Conservation (phyloP, 2,888 invertebrate genomes). For the Cheilosia grossa region DNA sequence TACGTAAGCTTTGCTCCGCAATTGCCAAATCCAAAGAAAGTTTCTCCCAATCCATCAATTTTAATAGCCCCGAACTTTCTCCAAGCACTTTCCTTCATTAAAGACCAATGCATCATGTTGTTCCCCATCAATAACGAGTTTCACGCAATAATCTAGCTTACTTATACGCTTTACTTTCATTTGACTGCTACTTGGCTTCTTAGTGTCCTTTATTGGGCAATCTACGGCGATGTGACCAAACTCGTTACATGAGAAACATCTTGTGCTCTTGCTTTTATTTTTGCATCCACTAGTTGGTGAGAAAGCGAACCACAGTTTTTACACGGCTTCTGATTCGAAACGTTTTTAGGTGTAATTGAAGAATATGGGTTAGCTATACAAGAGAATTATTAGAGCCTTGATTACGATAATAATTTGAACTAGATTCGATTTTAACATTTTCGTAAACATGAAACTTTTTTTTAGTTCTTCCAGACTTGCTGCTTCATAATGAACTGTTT, state of each 20-base stretch:
- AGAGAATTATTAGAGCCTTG: conserved; percentile 2
- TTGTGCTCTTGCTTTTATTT: conserved; percentile 23
- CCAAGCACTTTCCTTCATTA: conserved; percentile 37
- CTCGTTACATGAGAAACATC: conserved; percentile 45
- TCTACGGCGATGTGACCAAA: conserved; percentile 45
- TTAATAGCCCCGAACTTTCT: conserved; percentile 11
- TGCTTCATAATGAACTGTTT: conserved; percentile 38
- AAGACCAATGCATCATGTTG: conserved; percentile 21
- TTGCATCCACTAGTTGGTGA: conserved; percentile 27
- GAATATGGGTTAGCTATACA: background rate
- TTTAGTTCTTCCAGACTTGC: conserved; percentile 30
- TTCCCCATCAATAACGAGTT: conserved; percentile 11
- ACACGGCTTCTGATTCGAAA: conserved; percentile 21
- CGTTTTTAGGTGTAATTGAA: background rate
- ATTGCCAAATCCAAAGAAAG: conserved; percentile 30
- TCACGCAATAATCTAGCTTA: conserved; percentile 22
- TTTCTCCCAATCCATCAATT: conserved; percentile 22
- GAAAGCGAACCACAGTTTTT: conserved; percentile 47
- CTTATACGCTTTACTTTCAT: conserved; percentile 16
- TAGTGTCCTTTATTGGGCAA: conserved; percentile 21
- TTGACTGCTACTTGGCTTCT: background rate
- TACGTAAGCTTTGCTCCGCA: conserved; percentile 8
- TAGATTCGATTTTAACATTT: conserved; percentile 22
- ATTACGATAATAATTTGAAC: conserved; percentile 1
- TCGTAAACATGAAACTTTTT: conserved; percentile 27